Conservation (phyloP, 2,113 vertebrate genomes). For the Collichthys lucidus region DNA sequence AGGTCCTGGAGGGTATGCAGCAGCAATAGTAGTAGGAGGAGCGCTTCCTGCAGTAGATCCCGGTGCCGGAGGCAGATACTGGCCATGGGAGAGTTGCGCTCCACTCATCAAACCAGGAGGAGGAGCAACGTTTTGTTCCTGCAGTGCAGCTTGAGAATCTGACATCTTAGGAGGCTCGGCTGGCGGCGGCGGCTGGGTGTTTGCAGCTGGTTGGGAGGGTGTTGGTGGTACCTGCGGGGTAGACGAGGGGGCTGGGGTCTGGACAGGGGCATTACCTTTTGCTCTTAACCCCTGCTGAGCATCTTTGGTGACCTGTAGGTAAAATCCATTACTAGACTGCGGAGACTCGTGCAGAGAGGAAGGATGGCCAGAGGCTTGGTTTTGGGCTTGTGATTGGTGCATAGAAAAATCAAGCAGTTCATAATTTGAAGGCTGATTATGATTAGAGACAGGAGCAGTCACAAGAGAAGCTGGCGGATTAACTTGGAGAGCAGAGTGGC, state of each 20-base stretch:
- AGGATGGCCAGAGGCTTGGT: constrained; percentile 64
- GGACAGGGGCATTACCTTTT: constrained; percentile 71
- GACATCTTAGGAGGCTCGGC: constrained; percentile 57
- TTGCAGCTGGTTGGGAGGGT: constrained; percentile 49
- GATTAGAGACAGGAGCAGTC: constrained; percentile 70
- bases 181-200: constrained; percentile 48
- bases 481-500: constrained; percentile 66
- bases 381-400: constrained; percentile 81
- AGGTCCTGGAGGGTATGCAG: constrained; percentile 65
- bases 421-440: constrained; percentile 81
- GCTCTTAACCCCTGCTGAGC: constrained; percentile 78
- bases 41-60: constrained; percentile 48
- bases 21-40: constrained; percentile 29
- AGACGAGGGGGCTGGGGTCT: constrained; percentile 54
- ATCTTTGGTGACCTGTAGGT: constrained; percentile 94
- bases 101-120: constrained; percentile 50
- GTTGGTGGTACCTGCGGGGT: constrained; percentile 57
- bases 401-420: constrained; percentile 89
- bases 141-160: constrained; percentile 48
- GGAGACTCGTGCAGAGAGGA: constrained; percentile 73
- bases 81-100: constrained; percentile 47
- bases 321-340: constrained; percentile 86
- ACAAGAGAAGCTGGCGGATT: constrained; percentile 72
- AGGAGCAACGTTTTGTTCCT: constrained; percentile 60
- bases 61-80: constrained; percentile 65